Conservation (phyloP, 2,888 invertebrate species). For the Pharmacophagus antenor region DNA sequence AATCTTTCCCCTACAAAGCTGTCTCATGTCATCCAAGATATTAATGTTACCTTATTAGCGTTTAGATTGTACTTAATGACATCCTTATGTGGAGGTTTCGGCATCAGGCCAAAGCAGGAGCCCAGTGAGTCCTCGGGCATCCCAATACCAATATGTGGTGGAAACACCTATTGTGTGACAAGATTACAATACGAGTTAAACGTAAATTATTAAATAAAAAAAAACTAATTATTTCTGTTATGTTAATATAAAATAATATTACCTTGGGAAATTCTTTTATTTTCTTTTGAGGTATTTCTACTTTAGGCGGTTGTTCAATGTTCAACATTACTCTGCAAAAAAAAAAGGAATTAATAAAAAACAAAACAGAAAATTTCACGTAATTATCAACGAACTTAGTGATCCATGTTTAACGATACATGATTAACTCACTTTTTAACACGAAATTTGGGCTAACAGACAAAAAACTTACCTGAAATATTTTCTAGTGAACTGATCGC, state of each 20-base stretch:
- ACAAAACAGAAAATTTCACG: background rate
- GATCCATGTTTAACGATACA: background rate
- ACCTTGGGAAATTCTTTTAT: conserved; percentile 67
- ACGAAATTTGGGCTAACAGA: background rate
- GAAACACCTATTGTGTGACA: conserved; percentile 44
- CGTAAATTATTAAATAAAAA: background rate
- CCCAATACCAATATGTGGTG: conserved; percentile 88
- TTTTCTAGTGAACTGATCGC: conserved; percentile 89
- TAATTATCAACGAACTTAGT: background rate
- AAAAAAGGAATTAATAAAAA: background rate
- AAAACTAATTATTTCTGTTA: background rate
- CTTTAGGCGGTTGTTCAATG: conserved; percentile 68
- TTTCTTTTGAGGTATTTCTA: conserved; percentile 56
- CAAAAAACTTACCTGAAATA: conserved; percentile 80
- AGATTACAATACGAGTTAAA: background rate
- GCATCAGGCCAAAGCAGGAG: conserved; percentile 85
- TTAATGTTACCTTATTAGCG: conserved; percentile 78
- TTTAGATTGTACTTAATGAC: conserved; percentile 88
- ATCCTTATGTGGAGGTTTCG: conserved; percentile 87
- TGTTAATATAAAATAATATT: background rate
- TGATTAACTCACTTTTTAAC: background rate
- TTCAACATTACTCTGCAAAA: conserved; percentile 70
- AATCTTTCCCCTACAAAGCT: background rate
- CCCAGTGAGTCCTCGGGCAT: conserved; percentile 88
- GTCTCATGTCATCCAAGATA: too few species aligned